Evolutionary conservation across 2,113 vertebrate genomes (phyloP).

Genomic region (Aix galericulata): DNA sequence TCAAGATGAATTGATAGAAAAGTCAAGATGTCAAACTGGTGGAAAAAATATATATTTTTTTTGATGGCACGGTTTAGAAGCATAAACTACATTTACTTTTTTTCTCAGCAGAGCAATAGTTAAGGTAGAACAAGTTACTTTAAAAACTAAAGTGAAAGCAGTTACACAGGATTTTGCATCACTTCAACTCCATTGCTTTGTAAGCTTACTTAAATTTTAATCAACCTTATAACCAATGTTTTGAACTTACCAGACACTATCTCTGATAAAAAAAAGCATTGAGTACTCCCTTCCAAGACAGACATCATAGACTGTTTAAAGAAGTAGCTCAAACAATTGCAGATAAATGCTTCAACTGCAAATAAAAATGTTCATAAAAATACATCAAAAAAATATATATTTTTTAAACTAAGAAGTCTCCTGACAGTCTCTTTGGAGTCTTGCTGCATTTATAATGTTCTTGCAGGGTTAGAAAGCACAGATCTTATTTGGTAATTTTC

Average conservation of each 20-base stretch:
- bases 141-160: neutral
- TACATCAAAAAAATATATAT: neutral
- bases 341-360: neutral
- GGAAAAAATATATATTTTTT: neutral
- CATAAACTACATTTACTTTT: neutral
- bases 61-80: neutral
- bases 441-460: neutral
- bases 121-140: neutral
- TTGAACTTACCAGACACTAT: neutral
- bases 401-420: neutral
- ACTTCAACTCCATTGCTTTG: neutral
- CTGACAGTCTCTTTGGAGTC: neutral
- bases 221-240: neutral
- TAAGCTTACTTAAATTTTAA: slow-evolving; percentile 26
- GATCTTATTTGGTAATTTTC: neutral
- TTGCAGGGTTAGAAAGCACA: neutral
- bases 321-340: neutral
- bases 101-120: neutral
- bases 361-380: neutral
- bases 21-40: neutral
- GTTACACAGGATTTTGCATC: neutral
- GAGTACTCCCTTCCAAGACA: neutral
- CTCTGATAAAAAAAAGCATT: neutral
- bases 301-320: neutral
- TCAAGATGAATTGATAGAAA: neutral